These are phyloP conservation scores for Xiphorhynchus elegans DNA, from an alignment of 2,113 vertebrate genomes.

Conservation along the genomic window DNA sequence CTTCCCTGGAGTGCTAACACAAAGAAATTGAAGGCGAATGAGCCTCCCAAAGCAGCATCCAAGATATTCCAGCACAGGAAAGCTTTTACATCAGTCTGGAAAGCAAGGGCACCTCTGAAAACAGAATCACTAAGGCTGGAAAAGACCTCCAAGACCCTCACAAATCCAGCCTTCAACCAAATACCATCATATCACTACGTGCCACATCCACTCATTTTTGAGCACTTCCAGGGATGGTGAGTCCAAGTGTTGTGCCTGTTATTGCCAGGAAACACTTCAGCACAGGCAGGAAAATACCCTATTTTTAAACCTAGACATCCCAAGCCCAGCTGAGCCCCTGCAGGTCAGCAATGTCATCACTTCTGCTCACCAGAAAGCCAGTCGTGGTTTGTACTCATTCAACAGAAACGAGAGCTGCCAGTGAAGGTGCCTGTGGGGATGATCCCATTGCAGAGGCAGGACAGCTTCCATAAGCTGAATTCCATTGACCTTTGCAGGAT, in stretches of 20 bases:
- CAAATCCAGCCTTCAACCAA: not conserved
- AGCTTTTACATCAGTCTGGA: not conserved
- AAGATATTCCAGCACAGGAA: no score
- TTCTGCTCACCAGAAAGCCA: not conserved
- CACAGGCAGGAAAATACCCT: not conserved
- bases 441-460: not conserved
- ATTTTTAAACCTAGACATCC: not conserved
- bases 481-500: not conserved
- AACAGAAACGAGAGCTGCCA: not conserved
- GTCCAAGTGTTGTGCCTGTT: not conserved
- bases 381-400: not conserved
- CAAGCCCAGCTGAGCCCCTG: not conserved
- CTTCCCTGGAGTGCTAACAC: not conserved
- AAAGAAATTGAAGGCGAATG: not conserved
- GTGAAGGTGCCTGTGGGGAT: not conserved
- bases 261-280: not conserved
- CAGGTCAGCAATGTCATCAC: not conserved
- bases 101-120: not conserved
- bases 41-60: not conserved
- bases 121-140: not conserved
- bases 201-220: no score
- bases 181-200: not conserved
- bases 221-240: not conserved
- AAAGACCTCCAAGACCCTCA: not conserved
- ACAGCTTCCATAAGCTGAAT: not conserved